phyloP scores from a whole-genome alignment of 2,113 vertebrate genomes.

The Pelecanus crispus region DNA sequence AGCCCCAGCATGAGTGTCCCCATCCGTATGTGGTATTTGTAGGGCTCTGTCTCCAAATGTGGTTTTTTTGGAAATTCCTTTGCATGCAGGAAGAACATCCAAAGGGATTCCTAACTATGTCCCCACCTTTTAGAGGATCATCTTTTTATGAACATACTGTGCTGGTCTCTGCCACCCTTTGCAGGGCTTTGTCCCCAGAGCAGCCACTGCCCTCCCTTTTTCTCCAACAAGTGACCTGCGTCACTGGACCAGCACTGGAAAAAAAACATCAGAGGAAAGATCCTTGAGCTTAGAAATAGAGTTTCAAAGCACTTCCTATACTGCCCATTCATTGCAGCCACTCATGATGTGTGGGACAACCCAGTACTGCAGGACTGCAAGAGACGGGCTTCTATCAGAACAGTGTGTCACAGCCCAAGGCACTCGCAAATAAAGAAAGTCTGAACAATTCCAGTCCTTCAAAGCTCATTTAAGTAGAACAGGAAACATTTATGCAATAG shows the following conservation, averaged over 20 bases:
- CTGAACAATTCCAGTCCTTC: not conserved
- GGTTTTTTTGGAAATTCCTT: not conserved
- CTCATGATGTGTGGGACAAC: not conserved
- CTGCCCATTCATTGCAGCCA: not conserved
- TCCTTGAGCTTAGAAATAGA: not conserved
- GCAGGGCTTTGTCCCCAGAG: not conserved
- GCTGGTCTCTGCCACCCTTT: not conserved
- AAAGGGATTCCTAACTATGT: not conserved
- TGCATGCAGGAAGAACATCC: not conserved
- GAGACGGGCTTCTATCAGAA: not conserved
- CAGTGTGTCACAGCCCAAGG: not conserved
- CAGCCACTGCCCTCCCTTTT: not conserved
- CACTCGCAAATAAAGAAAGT: not conserved
- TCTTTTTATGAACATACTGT: not conserved
- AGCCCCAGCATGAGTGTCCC: not conserved
- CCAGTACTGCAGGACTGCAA: not conserved
- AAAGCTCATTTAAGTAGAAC: not conserved
- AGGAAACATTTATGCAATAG: not conserved
- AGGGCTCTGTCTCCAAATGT: not conserved
- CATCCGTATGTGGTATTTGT: not conserved
- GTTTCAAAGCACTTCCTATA: not conserved
- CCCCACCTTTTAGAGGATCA: not conserved
- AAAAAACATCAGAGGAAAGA: not conserved
- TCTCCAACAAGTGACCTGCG: not conserved
- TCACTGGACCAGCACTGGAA: not conserved